Conservation (phyloP, 2,113 vertebrate species). For the Lycocorax pyrrhopterus region DNA sequence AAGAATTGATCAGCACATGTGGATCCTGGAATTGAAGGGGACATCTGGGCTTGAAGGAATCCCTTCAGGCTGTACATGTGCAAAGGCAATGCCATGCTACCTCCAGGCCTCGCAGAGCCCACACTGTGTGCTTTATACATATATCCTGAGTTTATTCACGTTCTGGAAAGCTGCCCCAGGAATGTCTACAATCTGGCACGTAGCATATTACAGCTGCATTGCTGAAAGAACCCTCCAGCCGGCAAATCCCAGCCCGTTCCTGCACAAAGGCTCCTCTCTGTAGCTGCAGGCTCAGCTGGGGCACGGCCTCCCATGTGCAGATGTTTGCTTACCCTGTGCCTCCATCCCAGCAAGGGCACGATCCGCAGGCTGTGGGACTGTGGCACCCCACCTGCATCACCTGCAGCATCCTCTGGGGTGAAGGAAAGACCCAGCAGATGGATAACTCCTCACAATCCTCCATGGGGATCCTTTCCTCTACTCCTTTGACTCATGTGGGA, state of each 20-base stretch:
- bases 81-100: not conserved
- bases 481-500: not conserved
- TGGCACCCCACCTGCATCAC: not conserved
- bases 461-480: not conserved
- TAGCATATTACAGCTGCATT: not conserved
- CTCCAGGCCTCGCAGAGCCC: not conserved
- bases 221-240: not conserved
- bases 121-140: not conserved
- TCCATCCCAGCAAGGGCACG: not conserved
- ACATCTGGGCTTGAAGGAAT: not conserved
- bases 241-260: not conserved
- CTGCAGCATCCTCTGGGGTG: not conserved
- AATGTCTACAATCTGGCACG: conserved; percentile 13
- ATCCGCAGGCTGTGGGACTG: not conserved
- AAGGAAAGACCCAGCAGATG: not conserved
- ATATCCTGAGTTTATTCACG: not conserved
- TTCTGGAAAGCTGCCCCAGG: conserved; percentile 38
- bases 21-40: not conserved
- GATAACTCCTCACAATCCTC: not conserved
- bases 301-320: not conserved
- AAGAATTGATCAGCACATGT: not conserved
- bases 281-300: not conserved
- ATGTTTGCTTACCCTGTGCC: not conserved
- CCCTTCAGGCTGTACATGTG: not conserved
- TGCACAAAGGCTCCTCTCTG: not conserved